Base-by-base conservation (phyloP, 2,113 vertebrate genomes). In the Odontophorus gujanensis region DNA sequence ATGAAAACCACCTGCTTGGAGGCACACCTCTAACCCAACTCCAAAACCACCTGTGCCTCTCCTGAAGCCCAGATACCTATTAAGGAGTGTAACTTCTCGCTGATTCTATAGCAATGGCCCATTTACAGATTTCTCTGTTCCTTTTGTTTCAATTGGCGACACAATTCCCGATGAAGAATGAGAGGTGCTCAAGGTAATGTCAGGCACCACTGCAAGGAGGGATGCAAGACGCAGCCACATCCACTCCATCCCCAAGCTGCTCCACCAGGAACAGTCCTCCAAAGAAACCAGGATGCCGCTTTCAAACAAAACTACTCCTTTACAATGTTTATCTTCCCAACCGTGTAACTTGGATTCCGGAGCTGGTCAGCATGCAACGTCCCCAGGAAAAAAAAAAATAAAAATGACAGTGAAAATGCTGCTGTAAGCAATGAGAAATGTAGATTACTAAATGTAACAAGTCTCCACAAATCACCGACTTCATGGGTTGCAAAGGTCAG, bases 301-400 rank as follows among this genome's bases (percentile, higher is more conserved):
- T 13, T 69, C 40, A 20, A 32, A 55, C 11, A 13, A 0, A 0
- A 62, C 4, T 13, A 8, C 2, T 63, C 6, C 57, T 85, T 74
- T 7, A 9, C 2, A 78, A 40, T 11, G 4, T 65, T 8, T 6
- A n/a, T 55, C 8, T 81, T 50, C 24, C 57, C 42, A 80, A 58
- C 30, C 2, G 2, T 6, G 6, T 4, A 58, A 8, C 51, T 42
- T 0, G 0, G 38, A 26, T 15, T 18, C 25, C 13, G n/a, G 34
- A 77, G 53, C 21, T 38, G 16, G 5, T 63, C 85, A 80, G 50
- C 61, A 58, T 1, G 0, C 32, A 50, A 5, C 6, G 17, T 81
- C 17, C 36, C 3, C 9, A 30, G 58, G 17, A 7, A 4, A 25
- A 26, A 21, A 6, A 28, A 19, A 62, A 25, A 26, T 21, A 6